Conservation (phyloP, 2,113 vertebrate species). For the Arizona elegans region DNA sequence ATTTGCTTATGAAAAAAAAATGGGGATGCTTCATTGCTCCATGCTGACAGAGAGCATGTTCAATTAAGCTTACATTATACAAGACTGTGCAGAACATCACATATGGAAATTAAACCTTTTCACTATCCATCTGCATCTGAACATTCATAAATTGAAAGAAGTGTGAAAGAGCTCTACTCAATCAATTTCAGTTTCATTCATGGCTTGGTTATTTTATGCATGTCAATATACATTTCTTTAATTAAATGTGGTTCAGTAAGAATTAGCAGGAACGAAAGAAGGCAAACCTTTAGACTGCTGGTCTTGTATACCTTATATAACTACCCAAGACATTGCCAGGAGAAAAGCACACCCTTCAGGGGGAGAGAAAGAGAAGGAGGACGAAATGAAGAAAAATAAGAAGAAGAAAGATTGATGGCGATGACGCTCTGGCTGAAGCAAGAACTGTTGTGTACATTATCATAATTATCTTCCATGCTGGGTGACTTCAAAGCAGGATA, state of each 20-base stretch:
- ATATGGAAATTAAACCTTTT: constrained; percentile 71
- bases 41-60: constrained; percentile 52
- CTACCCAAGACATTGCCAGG: background rate
- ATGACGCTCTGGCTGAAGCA: background rate
- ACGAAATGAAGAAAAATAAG: background rate
- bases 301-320: background rate
- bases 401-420: constrained; percentile 13
- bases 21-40: constrained; percentile 53
- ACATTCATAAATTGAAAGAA: constrained; percentile 68
- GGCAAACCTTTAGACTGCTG: background rate
- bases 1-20: constrained; percentile 52
- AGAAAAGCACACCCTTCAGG: constrained; percentile 26
- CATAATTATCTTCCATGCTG: constrained; percentile 24
- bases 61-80: constrained; percentile 69
- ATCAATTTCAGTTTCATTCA: constrained; percentile 60
- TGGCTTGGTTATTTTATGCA: constrained; percentile 59
- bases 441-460: constrained; percentile 27
- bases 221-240: constrained; percentile 65
- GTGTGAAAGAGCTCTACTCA: constrained; percentile 59
- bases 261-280: constrained; percentile 39
- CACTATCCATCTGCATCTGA: constrained; percentile 55
- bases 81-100: constrained; percentile 62
- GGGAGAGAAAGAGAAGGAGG: background rate
- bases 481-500: constrained; percentile 18
- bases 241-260: constrained; percentile 64